Percentiles rank a stretch among this genome's conserved stretches.
phyloP scores from a whole-genome alignment of 2,888 invertebrate genomes.

The Macroteleia sp. region DNA sequence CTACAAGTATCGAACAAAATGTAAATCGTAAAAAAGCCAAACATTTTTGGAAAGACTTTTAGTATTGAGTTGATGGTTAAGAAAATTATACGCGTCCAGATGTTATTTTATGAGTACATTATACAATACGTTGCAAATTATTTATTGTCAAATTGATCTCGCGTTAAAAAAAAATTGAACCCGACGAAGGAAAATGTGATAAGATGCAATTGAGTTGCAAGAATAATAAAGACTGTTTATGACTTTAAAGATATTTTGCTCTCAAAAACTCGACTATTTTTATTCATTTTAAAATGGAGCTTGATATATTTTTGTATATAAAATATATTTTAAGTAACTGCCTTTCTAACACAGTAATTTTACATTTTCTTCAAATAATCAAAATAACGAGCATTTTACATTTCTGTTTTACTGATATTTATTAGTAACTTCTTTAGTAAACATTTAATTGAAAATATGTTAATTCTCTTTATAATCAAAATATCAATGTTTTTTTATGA shows the following conservation, averaged over 20 bases:
- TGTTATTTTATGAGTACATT: not conserved
- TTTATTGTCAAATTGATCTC: slow-evolving; percentile 40
- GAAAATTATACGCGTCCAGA: slow-evolving; percentile 25
- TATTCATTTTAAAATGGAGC: not conserved
- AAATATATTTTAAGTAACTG: no score
- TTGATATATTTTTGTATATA: slow-evolving; percentile 44
- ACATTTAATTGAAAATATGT: no score
- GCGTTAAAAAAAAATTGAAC: not conserved
- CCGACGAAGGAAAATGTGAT: slow-evolving; percentile 25
- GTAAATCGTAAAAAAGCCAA: not conserved
- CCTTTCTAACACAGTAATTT: no score
- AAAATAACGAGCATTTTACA: no score
- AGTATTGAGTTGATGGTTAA: slow-evolving; percentile 40
- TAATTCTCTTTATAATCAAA: no score
- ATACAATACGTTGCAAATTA: slow-evolving; percentile 16
- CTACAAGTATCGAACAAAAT: not conserved
- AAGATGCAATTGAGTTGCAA: slow-evolving; percentile 45
- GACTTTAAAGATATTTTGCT: slow-evolving; percentile 39
- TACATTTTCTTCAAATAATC: no score
- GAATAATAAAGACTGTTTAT: slow-evolving; percentile 45
- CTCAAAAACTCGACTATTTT: slow-evolving; percentile 9
- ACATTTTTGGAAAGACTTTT: slow-evolving; percentile 46
- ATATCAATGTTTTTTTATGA: no score
- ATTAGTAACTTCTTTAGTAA: no score
- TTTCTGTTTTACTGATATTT: no score